phyloP scores from a whole-genome alignment of 1,140 invertebrate species.

The Holcopasites calliopsidis region DNA sequence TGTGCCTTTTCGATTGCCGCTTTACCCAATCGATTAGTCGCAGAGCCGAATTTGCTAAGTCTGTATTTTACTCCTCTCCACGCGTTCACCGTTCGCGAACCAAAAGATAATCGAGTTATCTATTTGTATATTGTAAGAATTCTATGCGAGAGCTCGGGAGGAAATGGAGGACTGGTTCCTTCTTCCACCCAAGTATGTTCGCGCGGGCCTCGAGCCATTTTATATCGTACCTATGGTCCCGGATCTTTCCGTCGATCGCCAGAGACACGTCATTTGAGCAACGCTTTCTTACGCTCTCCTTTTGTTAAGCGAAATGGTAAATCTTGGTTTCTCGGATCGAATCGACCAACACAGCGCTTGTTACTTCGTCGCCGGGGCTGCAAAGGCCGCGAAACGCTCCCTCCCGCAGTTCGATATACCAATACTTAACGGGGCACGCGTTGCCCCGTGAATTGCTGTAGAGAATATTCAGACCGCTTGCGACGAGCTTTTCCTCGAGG shows the following conservation, averaged over 20 bases:
- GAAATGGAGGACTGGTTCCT: constrained; percentile 24
- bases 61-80: too few species aligned
- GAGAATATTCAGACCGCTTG: neutral
- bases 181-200: neutral
- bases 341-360: too few species aligned
- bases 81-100: neutral
- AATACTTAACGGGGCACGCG: constrained; percentile 3
- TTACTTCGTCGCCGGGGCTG: neutral
- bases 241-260: neutral
- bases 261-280: neutral
- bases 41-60: too few species aligned
- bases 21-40: neutral
- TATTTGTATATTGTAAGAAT: neutral
- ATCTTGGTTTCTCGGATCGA: neutral
- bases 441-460: neutral
- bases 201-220: constrained; percentile 14
- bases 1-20: too few species aligned
- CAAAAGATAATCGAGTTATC: neutral
- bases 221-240: neutral
- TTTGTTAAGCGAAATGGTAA: neutral
- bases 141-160: constrained; percentile 6
- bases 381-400: constrained; percentile 19
- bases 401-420: constrained; percentile 35
- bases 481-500: neutral
- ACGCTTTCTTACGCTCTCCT: neutral